These are phyloP conservation scores for Hydrotaea diabolus DNA, from an alignment of 2,888 invertebrate species.

Conservation along the genomic window DNA sequence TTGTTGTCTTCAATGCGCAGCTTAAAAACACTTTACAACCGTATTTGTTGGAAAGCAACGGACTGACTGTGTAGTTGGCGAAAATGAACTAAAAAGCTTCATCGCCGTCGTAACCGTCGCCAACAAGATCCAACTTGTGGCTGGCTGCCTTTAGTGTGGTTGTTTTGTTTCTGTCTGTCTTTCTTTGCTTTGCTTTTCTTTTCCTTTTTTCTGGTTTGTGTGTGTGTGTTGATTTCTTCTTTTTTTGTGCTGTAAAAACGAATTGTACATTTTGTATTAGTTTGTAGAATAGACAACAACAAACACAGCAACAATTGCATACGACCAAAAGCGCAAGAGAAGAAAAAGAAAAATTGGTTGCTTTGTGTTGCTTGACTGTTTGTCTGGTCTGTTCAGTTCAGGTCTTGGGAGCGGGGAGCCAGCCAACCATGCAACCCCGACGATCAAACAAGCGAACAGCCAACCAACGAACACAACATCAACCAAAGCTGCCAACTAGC, in stretches of 20 bases:
- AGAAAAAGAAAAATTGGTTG: not conserved
- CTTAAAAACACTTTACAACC: slow-evolving; percentile 61
- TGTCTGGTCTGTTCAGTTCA: not conserved
- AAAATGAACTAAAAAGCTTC: slow-evolving; percentile 39
- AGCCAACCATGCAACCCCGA: not conserved
- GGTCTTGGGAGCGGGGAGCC: too few species aligned
- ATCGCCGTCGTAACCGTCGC: slow-evolving; percentile 24
- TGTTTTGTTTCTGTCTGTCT: slow-evolving; percentile 18
- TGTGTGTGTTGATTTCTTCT: not conserved
- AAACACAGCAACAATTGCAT: slow-evolving; percentile 2
- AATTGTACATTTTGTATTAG: slow-evolving; percentile 7
- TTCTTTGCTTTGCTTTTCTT: not conserved
- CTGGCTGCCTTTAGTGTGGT: slow-evolving; percentile 45
- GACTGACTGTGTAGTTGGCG: slow-evolving; percentile 50
- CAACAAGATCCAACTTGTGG: slow-evolving; percentile 64
- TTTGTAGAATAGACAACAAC: slow-evolving; percentile 25
- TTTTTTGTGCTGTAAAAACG: not conserved
- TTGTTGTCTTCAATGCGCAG: slow-evolving; percentile 56
- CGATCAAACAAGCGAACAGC: not conserved
- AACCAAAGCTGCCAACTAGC: not conserved
- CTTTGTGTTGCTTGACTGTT: not conserved
- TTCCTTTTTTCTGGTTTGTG: not conserved
- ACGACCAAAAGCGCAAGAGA: not conserved
- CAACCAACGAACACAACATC: slow-evolving; percentile 4
- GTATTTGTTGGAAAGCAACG: slow-evolving; percentile 50